Evolutionary conservation across 1,140 invertebrate species (phyloP), one percentile per base, ranked within the genome.

Genomic region (Druon quercuslanigerum): DNA sequence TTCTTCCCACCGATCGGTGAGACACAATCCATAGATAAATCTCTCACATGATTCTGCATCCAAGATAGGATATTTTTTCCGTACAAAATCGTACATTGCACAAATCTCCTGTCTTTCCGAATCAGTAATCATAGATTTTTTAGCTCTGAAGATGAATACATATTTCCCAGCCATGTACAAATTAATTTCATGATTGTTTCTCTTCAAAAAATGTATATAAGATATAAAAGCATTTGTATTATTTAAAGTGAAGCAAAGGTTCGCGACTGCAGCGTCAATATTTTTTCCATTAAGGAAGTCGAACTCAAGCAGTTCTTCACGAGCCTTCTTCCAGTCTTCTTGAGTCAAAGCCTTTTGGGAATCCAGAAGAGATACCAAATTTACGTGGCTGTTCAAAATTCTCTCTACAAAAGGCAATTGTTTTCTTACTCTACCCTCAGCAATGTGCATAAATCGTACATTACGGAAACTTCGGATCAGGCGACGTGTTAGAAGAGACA

Each of bases 1-100:
- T 76, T 94, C 92, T 81, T 92, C 90, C 94, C 95, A 96, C 73
- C 92, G 83, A 74, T 87, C 84, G 14, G 95, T 95, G 51, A 92
- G 83, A 80, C 93, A 94, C 4, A 96, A 84, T 2, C 92, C 94
- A 72, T 86, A 82, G 57, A 96, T 91, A 16, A 94, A 87, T 85
- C 89, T 89, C 83, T 94, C 93, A 77, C 92, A 92, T 33, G 93
- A 94, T 11, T 78, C 81, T 60, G 82, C 84, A 89, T 96, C 94
- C 51, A 95, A 81, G 0, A 93, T 79, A 60, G 92, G 88, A 90
- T 94, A 93, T 71, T 93, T 92, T 40, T 88, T 85, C 81, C 89
- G 89, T 14, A 96, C 79, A 19, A 88, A 75, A 9, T 93, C 83
- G 83, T 93, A 94, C 14, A 92, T 83, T 16, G 91, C 54, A 40